Evolutionary conservation across 2,888 invertebrate genomes (phyloP).

Genomic region (Trissolcus japonicus): DNA sequence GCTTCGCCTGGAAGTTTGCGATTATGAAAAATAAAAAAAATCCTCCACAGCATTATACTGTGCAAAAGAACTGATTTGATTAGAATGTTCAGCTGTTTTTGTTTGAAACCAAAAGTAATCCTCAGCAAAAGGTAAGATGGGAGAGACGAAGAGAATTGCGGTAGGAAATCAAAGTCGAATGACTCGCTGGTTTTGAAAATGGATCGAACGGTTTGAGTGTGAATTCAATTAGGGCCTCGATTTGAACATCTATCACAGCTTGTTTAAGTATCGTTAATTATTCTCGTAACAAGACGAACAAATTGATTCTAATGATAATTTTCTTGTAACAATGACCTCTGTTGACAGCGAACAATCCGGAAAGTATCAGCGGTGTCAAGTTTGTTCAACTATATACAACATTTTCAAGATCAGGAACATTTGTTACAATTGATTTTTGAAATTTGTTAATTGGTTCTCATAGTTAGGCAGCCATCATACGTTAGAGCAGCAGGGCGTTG

Average conservation of each 20-base stretch:
- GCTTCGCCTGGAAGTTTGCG: constrained; percentile 1
- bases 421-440: constrained; percentile 14
- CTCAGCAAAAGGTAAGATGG: constrained; percentile 30
- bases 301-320: constrained; percentile 55
- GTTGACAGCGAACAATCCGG: too few species aligned
- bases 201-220: constrained; percentile 72
- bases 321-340: not conserved
- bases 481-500: constrained; percentile 65
- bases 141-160: constrained; percentile 62
- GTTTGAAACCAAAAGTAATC: constrained; percentile 34
- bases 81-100: constrained; percentile 21
- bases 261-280: constrained; percentile 73
- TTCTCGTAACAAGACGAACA: constrained; percentile 70
- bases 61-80: constrained; percentile 10
- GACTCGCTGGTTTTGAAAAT: constrained; percentile 70
- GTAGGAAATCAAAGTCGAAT: constrained; percentile 72
- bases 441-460: constrained; percentile 48
- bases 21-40: constrained; percentile 4
- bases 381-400: not conserved
- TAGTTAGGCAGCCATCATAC: constrained; percentile 56
- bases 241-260: constrained; percentile 73
- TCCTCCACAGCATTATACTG: too few species aligned
- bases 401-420: not conserved
- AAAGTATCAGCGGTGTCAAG: not conserved
- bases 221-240: constrained; percentile 75